Evolutionary conservation across 2,113 vertebrate species (phyloP).

Genomic region (Heterocephalus glaber): DNA sequence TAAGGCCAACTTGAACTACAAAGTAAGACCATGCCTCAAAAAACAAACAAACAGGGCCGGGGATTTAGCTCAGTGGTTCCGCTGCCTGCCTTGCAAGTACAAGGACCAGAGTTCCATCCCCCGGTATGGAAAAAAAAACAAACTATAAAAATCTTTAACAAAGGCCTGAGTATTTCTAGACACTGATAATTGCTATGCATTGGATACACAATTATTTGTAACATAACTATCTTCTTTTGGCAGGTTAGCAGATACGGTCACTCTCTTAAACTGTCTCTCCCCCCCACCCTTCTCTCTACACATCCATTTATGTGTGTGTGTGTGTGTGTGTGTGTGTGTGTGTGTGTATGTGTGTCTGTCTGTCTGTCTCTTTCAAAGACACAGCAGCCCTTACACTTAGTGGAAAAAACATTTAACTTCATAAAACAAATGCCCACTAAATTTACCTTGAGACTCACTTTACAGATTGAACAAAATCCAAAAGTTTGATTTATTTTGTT

Average conservation of each 20-base stretch:
- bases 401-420: slow-evolving; percentile 34
- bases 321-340: no score
- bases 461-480: slow-evolving; percentile 14
- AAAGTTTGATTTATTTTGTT: slow-evolving; percentile 45
- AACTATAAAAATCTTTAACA: slow-evolving; percentile 9
- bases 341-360: no score
- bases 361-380: neutral
- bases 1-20: neutral
- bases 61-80: no score
- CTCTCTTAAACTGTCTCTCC: neutral
- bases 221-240: slow-evolving; percentile 9
- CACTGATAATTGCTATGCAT: neutral
- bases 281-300: neutral
- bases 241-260: neutral
- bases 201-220: slow-evolving; percentile 19
- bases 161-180: slow-evolving; percentile 23
- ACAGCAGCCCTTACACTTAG: slow-evolving; percentile 13
- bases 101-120: no score
- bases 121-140: neutral
- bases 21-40: neutral
- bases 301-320: no score
- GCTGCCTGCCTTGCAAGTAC: no score
- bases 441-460: slow-evolving; percentile 14
- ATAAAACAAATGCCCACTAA: slow-evolving; percentile 50
- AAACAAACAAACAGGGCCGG: neutral